These are phyloP conservation scores for Drosophila kepulauana DNA, from an alignment of 1,140 invertebrate genomes.

Conservation along the genomic window DNA sequence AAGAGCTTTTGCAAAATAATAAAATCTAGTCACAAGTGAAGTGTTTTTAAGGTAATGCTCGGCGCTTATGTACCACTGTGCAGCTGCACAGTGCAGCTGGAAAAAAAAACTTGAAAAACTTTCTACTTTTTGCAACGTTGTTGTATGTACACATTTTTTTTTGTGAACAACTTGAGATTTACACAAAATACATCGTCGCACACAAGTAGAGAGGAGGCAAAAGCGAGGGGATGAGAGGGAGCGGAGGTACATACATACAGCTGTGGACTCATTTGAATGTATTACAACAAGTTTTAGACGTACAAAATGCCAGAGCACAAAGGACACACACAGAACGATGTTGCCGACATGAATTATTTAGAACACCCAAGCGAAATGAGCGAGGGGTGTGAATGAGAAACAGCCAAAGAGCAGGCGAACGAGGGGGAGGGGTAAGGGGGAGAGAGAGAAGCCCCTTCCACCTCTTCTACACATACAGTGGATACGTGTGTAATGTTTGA, in stretches of 20 bases:
- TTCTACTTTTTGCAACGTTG: conserved; percentile 33
- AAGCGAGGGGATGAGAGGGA: neutral
- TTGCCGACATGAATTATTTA: conserved; percentile 79
- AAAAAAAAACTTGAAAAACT: conserved; percentile 27
- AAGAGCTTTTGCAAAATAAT: no score
- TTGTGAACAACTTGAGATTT: conserved; percentile 64
- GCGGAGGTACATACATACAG: neutral
- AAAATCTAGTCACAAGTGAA: no score
- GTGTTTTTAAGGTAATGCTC: no score
- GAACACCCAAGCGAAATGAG: conserved; percentile 52
- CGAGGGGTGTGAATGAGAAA: no score
- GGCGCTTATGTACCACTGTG: conserved; percentile 37
- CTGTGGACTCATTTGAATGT: conserved; percentile 73
- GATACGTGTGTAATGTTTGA: conserved; percentile 53
- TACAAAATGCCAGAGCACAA: conserved; percentile 53
- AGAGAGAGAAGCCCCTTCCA: neutral
- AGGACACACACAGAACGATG: conserved; percentile 55
- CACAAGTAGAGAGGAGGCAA: neutral
- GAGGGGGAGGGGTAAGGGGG: neutral
- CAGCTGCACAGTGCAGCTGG: conserved; percentile 23
- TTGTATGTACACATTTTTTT: conserved; percentile 37
- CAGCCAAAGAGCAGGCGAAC: neutral
- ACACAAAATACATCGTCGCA: conserved; percentile 24
- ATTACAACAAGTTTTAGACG: conserved; percentile 71
- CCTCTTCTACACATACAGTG: neutral